Evolutionary conservation across 2,797 vertebrate species (phyloP).

Genomic region (Centroberyx gerrardi): DNA sequence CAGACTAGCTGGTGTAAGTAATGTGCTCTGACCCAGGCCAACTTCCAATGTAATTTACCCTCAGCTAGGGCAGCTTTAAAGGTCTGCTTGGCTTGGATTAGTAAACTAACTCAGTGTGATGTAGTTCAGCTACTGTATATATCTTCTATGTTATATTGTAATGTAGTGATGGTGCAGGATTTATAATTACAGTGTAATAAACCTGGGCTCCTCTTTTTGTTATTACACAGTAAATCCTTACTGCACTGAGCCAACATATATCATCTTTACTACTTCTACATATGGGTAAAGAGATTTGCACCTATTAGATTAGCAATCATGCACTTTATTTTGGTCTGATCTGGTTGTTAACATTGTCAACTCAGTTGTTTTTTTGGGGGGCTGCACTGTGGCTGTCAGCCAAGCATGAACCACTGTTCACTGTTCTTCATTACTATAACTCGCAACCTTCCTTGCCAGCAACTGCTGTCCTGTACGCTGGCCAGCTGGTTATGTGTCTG

Average conservation of each 20-base stretch:
- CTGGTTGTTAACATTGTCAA: not conserved
- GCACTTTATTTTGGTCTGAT: not conserved
- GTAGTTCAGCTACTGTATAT: not conserved
- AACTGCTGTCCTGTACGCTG: too few relatives aligned
- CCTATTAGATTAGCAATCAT: not conserved
- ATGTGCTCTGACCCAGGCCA: slow-evolving; percentile 65
- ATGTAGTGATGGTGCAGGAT: not conserved
- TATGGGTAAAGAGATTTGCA: not conserved
- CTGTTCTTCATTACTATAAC: too few relatives aligned
- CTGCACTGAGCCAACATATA: too few relatives aligned
- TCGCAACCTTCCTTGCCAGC: slow-evolving; percentile 1
- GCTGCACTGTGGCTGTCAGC: not conserved
- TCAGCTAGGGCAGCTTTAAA: slow-evolving; percentile 24
- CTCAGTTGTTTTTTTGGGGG: not conserved
- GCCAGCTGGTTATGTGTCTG: slow-evolving; percentile 12
- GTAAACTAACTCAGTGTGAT: not conserved
- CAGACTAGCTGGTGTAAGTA: slow-evolving; percentile 38
- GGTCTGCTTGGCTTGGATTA: slow-evolving; percentile 30
- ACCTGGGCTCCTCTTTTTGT: too few relatives aligned
- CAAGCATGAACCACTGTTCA: not conserved
- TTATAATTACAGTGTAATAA: not conserved
- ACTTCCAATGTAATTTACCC: slow-evolving; percentile 38
- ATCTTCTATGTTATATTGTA: not conserved
- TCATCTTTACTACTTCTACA: not conserved
- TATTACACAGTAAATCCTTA: too few relatives aligned